A percentile compares a stretch with the other conserved stretches of the same genome.
These are phyloP conservation scores for Petrolisthes cinctipes DNA, from an alignment of 2,888 invertebrate species.

Conservation along the genomic window DNA sequence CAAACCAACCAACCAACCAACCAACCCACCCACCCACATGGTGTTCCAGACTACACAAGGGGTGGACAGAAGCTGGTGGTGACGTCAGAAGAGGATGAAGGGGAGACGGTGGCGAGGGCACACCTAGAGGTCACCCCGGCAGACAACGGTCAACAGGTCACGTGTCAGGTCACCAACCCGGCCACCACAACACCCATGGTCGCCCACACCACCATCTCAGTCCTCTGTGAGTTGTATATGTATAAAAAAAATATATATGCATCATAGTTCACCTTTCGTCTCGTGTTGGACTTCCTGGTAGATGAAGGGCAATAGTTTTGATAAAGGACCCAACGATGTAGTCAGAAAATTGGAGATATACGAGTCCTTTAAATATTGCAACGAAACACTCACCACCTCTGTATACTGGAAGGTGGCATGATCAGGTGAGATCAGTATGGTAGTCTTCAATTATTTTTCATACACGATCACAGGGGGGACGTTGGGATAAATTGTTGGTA, in stretches of 20 bases:
- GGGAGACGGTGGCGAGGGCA: slow-evolving; percentile 26
- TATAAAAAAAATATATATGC: no score
- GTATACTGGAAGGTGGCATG: no score
- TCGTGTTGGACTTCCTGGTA: neutral
- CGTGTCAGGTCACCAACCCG: slow-evolving; percentile 42
- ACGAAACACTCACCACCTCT: no score
- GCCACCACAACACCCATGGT: slow-evolving; percentile 45
- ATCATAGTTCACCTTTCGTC: neutral
- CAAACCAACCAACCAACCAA: neutral
- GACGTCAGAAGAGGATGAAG: slow-evolving; percentile 11
- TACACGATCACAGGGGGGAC: no score
- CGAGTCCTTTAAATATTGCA: no score
- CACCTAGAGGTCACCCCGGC: slow-evolving; percentile 27
- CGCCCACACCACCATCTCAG: slow-evolving; percentile 29
- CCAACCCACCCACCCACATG: neutral
- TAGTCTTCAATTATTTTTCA: no score
- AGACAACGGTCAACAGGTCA: slow-evolving; percentile 41
- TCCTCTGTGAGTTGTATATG: slow-evolving; percentile 34
- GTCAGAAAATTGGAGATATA: no score
- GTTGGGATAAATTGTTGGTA: no score
- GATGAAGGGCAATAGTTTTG: no score
- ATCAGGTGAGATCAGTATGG: no score
- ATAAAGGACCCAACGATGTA: no score
- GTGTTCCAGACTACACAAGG: slow-evolving; percentile 35
- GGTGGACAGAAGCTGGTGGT: slow-evolving; percentile 33